Conservation (phyloP, 2,797 vertebrate species). For the Uromys caudimaculatus region DNA sequence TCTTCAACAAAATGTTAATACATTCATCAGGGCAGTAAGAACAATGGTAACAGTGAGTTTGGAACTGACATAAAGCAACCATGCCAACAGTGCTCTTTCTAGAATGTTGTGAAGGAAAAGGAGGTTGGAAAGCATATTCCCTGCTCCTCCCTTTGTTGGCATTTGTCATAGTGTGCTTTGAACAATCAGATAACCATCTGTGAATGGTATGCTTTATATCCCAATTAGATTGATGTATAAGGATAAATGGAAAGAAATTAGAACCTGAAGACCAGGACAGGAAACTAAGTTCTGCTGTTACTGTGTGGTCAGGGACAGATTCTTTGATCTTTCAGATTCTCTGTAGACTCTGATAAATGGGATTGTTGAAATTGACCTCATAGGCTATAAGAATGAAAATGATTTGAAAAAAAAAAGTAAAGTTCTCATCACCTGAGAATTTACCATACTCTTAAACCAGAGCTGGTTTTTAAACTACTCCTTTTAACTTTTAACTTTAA, state of each 20-base stretch:
- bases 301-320: conserved; percentile 1
- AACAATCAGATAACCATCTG: neutral
- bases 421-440: neutral
- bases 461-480: neutral
- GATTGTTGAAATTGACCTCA: neutral
- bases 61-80: neutral
- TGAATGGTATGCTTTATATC: neutral
- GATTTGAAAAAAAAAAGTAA: conserved; percentile 39
- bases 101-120: neutral
- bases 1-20: conserved; percentile 32
- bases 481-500: conserved; percentile 24
- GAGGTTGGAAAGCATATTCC: neutral
- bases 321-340: conserved; percentile 18
- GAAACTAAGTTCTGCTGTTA: conserved; percentile 52
- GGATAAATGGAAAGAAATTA: conserved; percentile 34
- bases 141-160: neutral
- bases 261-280: neutral
- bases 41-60: neutral
- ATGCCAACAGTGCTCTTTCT: neutral
- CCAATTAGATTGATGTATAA: neutral
- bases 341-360: conserved; percentile 17
- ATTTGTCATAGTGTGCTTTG: neutral
- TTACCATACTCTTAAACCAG: conserved; percentile 11
- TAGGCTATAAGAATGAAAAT: neutral
- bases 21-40: neutral